Base-by-base conservation (phyloP, 2,888 invertebrate species). In the Teleogryllus oceanicus region DNA sequence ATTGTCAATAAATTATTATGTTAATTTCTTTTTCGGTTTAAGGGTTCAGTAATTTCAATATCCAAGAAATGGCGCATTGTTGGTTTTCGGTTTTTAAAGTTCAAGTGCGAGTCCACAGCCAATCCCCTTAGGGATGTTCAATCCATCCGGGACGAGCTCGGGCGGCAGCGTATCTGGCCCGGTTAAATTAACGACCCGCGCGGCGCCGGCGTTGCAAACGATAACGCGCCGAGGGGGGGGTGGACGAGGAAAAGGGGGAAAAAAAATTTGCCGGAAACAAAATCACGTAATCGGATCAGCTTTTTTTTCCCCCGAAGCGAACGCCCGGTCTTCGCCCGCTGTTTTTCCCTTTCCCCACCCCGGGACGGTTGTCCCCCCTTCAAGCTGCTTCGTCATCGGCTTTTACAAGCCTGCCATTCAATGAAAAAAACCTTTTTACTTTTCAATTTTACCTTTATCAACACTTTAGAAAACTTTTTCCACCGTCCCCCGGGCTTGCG, bases 401-500 rank as follows among this genome's bases (percentile, higher is more conserved):
- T 11, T 51, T 51, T 51, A 51, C 51, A 51, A 51, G 51, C 51
- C 51, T 51, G 51, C 51, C 51, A 51, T 51, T 51, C 51, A 51
- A 51, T 51, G 51, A 51, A 51, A 51, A 51, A 51, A 51, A 51
- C 51, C 51, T 51, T 51, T 51, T 51, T 51, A 51, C 51, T 51
- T 51, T 51, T 51, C 51, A 51, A 51, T 51, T 51, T 51, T 51
- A 51, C 51, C 51, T 51, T 51, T 51, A 51, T 51, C 51, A 51
- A 51, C 51, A 51, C 51, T 51, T 51, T 51, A 51, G 51, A 51
- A 51, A 51, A 51, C 51, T 16, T 11, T 51, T 16, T 51, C 16
- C 51, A 16, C 16, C 51, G 11, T 16, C 16, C 51, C 16, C 16
- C 16, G 11, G 11, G 16, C 16, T 16, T 51, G 11, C 11, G 11